phyloP scores from a whole-genome alignment of 1,140 invertebrate species.

The Drosophila navojoa region DNA sequence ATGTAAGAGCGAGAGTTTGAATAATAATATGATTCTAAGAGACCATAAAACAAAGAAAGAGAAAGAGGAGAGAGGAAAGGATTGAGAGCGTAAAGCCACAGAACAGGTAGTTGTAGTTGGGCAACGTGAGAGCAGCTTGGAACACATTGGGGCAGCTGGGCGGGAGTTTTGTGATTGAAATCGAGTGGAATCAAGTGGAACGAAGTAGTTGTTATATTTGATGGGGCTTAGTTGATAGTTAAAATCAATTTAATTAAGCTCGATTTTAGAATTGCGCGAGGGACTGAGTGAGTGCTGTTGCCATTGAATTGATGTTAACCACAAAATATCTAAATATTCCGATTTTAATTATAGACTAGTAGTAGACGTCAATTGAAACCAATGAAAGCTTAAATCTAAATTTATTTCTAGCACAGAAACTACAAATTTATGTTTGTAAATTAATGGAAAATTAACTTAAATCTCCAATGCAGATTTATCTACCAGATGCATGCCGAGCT shows the following conservation, averaged over 20 bases:
- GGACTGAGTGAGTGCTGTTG: neutral
- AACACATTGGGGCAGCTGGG: constrained; percentile 40
- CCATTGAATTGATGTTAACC: constrained; percentile 30
- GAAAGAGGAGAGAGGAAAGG: neutral
- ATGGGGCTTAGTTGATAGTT: constrained; percentile 18
- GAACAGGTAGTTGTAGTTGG: constrained; percentile 33
- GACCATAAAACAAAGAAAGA: neutral
- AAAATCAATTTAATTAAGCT: constrained; percentile 37
- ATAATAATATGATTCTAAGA: neutral
- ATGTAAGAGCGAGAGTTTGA: neutral
- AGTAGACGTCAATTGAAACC: neutral
- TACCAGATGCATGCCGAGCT: neutral
- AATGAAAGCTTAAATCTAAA: neutral
- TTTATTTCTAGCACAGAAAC: neutral
- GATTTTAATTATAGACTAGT: constrained; percentile 24
- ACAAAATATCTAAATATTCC: constrained; percentile 31
- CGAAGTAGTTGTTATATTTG: constrained; percentile 18
- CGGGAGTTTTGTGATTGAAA: constrained; percentile 44
- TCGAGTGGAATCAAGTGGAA: constrained; percentile 56
- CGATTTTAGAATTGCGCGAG: constrained; percentile 22
- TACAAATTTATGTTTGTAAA: neutral
- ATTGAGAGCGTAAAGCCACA: neutral
- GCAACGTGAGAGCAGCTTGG: constrained; percentile 3
- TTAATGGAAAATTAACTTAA: neutral
- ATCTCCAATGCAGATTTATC: neutral